Evolutionary conservation across 2,888 invertebrate genomes (phyloP).

Genomic region (Malacosoma neustria): DNA sequence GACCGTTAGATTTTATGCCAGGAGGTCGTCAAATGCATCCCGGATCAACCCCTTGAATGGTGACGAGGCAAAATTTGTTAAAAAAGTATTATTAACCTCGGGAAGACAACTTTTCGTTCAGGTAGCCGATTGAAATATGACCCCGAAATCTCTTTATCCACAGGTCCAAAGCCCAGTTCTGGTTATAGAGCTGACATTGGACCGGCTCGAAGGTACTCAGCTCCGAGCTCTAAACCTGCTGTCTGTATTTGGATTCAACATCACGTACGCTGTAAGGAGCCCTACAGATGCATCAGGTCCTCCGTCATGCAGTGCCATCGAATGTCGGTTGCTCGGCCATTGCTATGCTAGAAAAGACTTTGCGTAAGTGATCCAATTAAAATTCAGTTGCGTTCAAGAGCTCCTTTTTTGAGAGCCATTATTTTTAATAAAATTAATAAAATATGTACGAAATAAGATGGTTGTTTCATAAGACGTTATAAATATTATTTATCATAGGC

Average conservation of each 20-base stretch:
- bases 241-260: slow-evolving; percentile 93
- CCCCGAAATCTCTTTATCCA: not conserved
- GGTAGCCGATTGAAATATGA: not conserved
- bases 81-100: no score
- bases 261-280: slow-evolving; percentile 86
- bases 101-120: no score
- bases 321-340: slow-evolving; percentile 90
- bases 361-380: slow-evolving; percentile 81
- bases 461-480: no score
- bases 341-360: slow-evolving; percentile 83
- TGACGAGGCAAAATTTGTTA: no score
- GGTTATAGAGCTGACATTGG: slow-evolving; percentile 84
- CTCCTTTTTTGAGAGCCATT: no score
- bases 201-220: slow-evolving; percentile 86
- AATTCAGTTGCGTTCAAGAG: not conserved
- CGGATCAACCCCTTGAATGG: no score
- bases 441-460: no score
- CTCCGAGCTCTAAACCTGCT: slow-evolving; percentile 86
- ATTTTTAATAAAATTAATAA: no score
- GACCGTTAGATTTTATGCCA: no score
- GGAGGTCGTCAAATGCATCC: no score
- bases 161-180: slow-evolving; percentile 82
- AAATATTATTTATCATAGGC: no score
- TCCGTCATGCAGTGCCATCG: slow-evolving; percentile 83
- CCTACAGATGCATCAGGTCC: slow-evolving; percentile 60